Evolutionary conservation across 1,140 invertebrate genomes (phyloP).

Genomic region (Prorops nasuta): DNA sequence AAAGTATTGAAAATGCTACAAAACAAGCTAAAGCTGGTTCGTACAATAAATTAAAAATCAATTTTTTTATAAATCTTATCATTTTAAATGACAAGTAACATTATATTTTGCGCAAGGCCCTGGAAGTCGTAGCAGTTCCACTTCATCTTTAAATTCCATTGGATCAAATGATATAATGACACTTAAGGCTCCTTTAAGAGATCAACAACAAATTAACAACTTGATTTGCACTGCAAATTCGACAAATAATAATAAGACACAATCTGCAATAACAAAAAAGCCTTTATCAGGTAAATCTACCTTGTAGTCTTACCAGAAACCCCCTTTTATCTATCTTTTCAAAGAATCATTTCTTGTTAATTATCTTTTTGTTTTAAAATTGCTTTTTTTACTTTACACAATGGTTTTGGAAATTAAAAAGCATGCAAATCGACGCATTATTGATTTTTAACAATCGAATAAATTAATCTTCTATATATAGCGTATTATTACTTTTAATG

Average conservation of each 20-base stretch:
- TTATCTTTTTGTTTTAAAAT: no score
- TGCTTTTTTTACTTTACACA: slow-evolving; percentile 1
- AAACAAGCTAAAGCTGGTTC: slow-evolving; percentile 75
- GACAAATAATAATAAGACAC: slow-evolving; percentile 48
- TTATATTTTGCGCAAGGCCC: slow-evolving; percentile 35
- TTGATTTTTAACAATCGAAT: slow-evolving; percentile 7
- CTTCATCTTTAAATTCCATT: slow-evolving; percentile 59
- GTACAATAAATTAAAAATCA: slow-evolving; percentile 9
- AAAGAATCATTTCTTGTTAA: no score
- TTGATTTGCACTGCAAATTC: slow-evolving; percentile 44
- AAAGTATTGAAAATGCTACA: slow-evolving; percentile 85
- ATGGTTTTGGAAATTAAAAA: no score
- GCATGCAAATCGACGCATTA: slow-evolving; percentile 3
- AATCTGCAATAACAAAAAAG: slow-evolving; percentile 39
- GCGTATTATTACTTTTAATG: no score
- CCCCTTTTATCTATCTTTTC: no score
- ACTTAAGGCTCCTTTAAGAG: slow-evolving; percentile 46
- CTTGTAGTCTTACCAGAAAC: no score
- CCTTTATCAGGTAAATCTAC: slow-evolving; percentile 39
- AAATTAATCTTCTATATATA: no score
- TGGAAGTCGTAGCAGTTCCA: slow-evolving; percentile 60
- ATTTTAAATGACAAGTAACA: not conserved
- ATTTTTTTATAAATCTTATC: slow-evolving; percentile 3
- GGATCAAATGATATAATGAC: slow-evolving; percentile 51
- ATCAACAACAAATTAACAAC: slow-evolving; percentile 51